These are phyloP conservation scores for Rhinichthys klamathensis DNA, from an alignment of 2,113 vertebrate species.

Conservation along the genomic window DNA sequence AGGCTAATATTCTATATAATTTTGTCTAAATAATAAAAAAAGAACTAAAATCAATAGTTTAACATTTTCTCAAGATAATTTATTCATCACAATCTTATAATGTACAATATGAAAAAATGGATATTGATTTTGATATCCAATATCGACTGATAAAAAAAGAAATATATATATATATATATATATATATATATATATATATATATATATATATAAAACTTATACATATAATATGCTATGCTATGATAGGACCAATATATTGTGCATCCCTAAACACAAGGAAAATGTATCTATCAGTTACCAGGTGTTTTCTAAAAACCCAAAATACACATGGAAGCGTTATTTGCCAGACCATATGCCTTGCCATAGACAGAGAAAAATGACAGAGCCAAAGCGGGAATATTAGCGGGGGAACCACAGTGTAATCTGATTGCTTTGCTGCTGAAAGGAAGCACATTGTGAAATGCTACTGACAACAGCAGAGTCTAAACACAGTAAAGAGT, in stretches of 20 bases:
- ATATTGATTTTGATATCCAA: neutral
- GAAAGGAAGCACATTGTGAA: constrained; percentile 53
- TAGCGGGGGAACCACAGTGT: constrained; percentile 51
- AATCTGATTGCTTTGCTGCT: constrained; percentile 59
- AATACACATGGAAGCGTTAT: neutral
- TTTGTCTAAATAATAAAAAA: neutral
- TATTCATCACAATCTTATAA: neutral
- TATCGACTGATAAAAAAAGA: neutral
- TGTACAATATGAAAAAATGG: neutral
- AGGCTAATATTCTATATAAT: neutral
- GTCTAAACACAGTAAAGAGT: constrained; percentile 35
- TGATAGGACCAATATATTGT: neutral
- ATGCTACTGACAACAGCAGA: constrained; percentile 45
- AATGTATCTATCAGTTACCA: neutral
- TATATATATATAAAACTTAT: neutral
- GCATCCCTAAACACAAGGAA: neutral
- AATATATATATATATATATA: neutral
- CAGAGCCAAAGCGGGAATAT: constrained; percentile 45
- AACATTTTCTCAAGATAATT: neutral
- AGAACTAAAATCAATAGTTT: neutral
- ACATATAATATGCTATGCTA: neutral
- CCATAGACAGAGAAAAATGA: constrained; percentile 49
- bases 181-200: neutral
- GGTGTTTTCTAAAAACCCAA: neutral
- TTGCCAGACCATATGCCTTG: constrained; percentile 23